Base-by-base conservation (phyloP, 2,113 vertebrate genomes). In the Lepus timidus region DNA sequence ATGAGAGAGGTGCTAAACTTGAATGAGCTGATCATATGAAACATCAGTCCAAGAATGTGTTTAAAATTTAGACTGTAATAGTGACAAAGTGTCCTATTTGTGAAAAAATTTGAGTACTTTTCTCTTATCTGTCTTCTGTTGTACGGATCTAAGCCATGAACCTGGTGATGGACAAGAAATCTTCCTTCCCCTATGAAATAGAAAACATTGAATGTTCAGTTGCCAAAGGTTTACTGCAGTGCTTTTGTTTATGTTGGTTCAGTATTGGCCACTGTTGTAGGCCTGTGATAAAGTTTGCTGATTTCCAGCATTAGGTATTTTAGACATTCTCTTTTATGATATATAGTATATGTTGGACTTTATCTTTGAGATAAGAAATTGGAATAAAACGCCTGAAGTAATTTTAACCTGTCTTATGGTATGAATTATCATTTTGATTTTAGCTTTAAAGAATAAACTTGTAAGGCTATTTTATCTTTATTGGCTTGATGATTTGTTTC, bases 41-140 rank as follows among this genome's bases (percentile, higher is more conserved):
- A 99, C 99, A 22, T 99, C 99, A 0, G 99, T 99, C 97, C 99
- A 99, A 98, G 99, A 99, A 97, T 99, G 99, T 3, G 99, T 99
- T 96, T 99, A 97, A 99, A 98, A 95, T 14, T 89, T 70, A 14
- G 94, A 94, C 92, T 80, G 96, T 76, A 98, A 97, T 96, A 93
- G 98, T 98, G 98, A 98, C 98, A 98, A 98, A 98, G 96, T 64
- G 78, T 87, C 27, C 31, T 94, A 92, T 97, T 96, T 93, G 92
- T 97, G 93, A 88, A 58, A 19, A 61, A 67, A 70, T 62, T 68
- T 27, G 17, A n/a, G 19, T 36, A 2, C 13, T 86, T 80, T 81
- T 49, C 11, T 44, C 58, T 85, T 49, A 39, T 64, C 10, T 20
- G 55, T n/a, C 16, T 90, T 74, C 55, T 62, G 23, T 49, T 80